phyloP scores from a whole-genome alignment of 2,113 vertebrate species.

The Epinephelus fuscoguttatus region DNA sequence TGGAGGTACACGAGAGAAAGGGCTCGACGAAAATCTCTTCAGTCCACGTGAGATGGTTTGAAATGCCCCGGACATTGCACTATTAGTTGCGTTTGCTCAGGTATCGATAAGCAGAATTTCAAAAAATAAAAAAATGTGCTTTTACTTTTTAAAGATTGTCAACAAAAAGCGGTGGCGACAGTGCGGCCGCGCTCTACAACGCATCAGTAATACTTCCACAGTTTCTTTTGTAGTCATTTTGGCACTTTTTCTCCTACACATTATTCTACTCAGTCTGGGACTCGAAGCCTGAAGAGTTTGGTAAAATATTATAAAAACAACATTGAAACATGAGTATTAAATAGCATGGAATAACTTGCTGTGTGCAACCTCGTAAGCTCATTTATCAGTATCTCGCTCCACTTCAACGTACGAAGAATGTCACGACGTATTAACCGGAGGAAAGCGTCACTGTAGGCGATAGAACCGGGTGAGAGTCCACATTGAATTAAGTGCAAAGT shows the following conservation, averaged over 20 bases:
- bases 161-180: background rate
- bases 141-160: background rate
- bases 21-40: background rate
- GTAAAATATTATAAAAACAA: conserved; percentile 49
- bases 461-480: background rate
- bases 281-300: conserved; percentile 26
- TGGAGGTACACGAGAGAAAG: conserved; percentile 42
- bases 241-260: conserved; percentile 77
- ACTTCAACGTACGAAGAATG: background rate
- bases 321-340: conserved; percentile 21
- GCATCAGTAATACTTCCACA: conserved; percentile 61
- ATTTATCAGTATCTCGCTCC: background rate
- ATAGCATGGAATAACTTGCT: background rate
- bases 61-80: conserved; percentile 11
- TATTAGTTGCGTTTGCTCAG: background rate
- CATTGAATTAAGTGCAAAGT: conserved; percentile 49
- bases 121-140: background rate
- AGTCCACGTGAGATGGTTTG: background rate
- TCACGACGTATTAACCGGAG: background rate
- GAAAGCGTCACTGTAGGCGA: background rate
- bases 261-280: conserved; percentile 31
- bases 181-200: background rate
- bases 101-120: background rate
- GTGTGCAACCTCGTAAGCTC: background rate
- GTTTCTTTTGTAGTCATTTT: conserved; percentile 72